Conservation (phyloP, 2,113 vertebrate species). For the Syngnathoides biaculeatus region DNA sequence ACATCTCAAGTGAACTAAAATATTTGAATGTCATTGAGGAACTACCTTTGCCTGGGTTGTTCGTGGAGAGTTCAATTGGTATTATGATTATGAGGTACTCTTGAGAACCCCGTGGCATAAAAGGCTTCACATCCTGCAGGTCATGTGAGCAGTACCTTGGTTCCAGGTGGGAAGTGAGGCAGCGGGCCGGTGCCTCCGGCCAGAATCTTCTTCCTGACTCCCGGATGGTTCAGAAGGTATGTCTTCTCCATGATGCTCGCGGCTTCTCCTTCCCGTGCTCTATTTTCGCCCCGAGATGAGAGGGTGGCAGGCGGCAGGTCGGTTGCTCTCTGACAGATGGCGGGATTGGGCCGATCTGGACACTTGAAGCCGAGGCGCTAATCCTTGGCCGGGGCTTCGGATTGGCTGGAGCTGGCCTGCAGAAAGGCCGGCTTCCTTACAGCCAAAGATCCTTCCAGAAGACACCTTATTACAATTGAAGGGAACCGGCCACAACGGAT, state of each 20-base stretch:
- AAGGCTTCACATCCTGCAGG: not conserved
- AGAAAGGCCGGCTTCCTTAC: constrained; percentile 36
- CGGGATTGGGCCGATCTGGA: constrained; percentile 69
- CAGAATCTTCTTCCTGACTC: constrained; percentile 84
- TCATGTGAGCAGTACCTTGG: constrained; percentile 72
- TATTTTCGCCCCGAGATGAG: constrained; percentile 48
- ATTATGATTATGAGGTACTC: too few species aligned
- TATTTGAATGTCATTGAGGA: too few species aligned
- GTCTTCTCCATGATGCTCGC: constrained; percentile 72
- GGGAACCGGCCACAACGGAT: not conserved
- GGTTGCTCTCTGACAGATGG: constrained; percentile 79
- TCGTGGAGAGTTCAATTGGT: too few species aligned
- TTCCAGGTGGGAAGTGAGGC: constrained; percentile 78
- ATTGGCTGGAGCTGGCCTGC: constrained; percentile 57
- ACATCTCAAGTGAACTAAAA: too few species aligned
- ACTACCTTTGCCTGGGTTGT: too few species aligned
- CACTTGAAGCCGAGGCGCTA: constrained; percentile 73
- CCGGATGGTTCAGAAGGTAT: constrained; percentile 75
- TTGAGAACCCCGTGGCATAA: not conserved
- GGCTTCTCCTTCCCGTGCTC: constrained; percentile 39
- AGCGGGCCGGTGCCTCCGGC: constrained; percentile 76
- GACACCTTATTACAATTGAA: constrained; percentile 7
- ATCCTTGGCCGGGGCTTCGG: constrained; percentile 56
- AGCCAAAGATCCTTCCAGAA: constrained; percentile 48
- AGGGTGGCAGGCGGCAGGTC: constrained; percentile 48